These are phyloP conservation scores for Archips xylosteana DNA, from an alignment of 2,888 invertebrate genomes.

Conservation along the genomic window DNA sequence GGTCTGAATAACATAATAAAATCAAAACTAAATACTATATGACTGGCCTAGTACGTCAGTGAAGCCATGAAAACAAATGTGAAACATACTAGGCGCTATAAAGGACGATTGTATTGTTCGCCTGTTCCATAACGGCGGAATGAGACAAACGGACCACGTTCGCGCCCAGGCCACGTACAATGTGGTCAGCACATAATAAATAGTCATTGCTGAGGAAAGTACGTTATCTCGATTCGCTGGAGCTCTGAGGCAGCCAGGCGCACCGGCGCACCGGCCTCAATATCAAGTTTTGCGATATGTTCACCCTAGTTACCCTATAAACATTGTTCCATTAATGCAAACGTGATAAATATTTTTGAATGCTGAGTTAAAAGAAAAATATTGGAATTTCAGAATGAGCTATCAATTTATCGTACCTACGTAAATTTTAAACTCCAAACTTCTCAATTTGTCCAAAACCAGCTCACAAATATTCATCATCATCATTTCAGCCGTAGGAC, in stretches of 20 bases:
- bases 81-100: background rate
- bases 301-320: slow-evolving; percentile 30
- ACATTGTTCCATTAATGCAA: slow-evolving; percentile 6
- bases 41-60: too few species aligned
- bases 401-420: too few species aligned
- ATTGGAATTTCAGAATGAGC: too few species aligned
- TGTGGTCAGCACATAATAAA: slow-evolving; percentile 9
- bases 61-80: background rate
- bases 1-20: too few species aligned
- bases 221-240: slow-evolving; percentile 5
- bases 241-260: slow-evolving; percentile 15
- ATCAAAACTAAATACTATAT: too few species aligned
- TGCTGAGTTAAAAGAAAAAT: background rate
- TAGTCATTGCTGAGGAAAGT: slow-evolving; percentile 3
- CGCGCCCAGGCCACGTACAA: background rate
- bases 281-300: slow-evolving; percentile 38
- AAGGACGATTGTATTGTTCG: background rate
- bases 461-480: too few species aligned
- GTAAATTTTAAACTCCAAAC: too few species aligned
- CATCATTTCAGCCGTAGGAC: too few species aligned
- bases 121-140: background rate
- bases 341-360: background rate
- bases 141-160: background rate
- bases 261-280: slow-evolving; percentile 24
- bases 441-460: too few species aligned